Base-by-base conservation (phyloP, 2,797 vertebrate species). In the Megalops cyprinoides region DNA sequence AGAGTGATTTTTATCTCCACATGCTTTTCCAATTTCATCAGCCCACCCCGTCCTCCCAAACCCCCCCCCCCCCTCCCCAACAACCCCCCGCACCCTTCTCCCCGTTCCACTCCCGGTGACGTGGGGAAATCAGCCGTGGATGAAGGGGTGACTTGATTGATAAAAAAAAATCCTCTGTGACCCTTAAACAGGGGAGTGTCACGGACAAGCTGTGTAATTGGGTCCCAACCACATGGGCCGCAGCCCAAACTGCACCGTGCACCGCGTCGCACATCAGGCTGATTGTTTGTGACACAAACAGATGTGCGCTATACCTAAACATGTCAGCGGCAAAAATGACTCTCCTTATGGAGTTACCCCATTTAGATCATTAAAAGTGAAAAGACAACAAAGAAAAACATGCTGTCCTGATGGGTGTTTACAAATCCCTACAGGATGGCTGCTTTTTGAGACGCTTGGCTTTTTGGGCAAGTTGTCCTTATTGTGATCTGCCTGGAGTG, bases 1-100 rank as follows among this genome's bases (percentile, higher is more conserved):
- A 90, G 94, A 94, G 92, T 94, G 94, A 96, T 95, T 95, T 96
- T 94, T 95, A 95, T 97, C 96, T 96, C 93, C 92, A 93, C 95
- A 96, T 96, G 95, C 94, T 96, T 97, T 96, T 95, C 92, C 93
- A 94, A 95, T 97, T 96, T 93, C 91, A 93, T 94, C 94, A 95
- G 91, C 81, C 88, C 46, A 74, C 69, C 82, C 76, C 74, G 48
- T 53, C 78, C 84, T 65, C 81, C n/a, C n/a, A n/a, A n/a, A 25
- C 46, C 67, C 2, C 81, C 65, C 12, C 31, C n/a, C 34, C 81
- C 82, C 84, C 84, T 9, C 34, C 0, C 83, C 85, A 74, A 76
- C 82, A 87, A 81, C 85, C 62, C 86, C 81, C 82, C 62, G 60
- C 39, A 84, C 82, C 69, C 81, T 91, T 91, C 91, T 91, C 88